Conservation (phyloP, 2,797 vertebrate genomes). For the Austrolebias charrua region DNA sequence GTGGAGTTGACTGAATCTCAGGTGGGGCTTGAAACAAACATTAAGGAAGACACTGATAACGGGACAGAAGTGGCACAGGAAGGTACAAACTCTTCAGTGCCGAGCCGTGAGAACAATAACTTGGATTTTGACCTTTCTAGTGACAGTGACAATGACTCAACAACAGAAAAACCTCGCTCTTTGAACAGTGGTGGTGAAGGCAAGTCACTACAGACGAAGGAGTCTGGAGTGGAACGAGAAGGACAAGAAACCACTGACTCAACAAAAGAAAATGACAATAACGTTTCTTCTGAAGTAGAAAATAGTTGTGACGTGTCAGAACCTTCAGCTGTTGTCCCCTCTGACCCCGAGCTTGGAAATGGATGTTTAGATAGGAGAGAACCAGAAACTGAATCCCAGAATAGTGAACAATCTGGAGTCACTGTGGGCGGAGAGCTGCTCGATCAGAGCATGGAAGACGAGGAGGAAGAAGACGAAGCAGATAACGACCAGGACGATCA, state of each 20-base stretch:
- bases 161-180: conserved; percentile 68
- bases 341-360: conserved; percentile 85
- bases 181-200: conserved; percentile 56
- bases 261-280: conserved; percentile 40
- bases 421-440: conserved; percentile 93
- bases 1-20: conserved; percentile 25
- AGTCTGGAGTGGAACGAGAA: conserved; percentile 32
- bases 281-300: conserved; percentile 61
- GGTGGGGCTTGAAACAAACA: conserved; percentile 41
- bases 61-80: conserved; percentile 53
- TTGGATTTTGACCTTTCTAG: conserved; percentile 93
- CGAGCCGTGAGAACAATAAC: conserved; percentile 70
- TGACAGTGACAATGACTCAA: conserved; percentile 87
- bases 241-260: conserved; percentile 28
- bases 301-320: conserved; percentile 52
- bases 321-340: conserved; percentile 71
- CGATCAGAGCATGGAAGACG: conserved; percentile 94
- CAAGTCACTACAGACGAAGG: conserved; percentile 27
- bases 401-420: conserved; percentile 93
- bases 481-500: conserved; percentile 91
- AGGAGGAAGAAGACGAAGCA: conserved; percentile 81
- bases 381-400: conserved; percentile 94
- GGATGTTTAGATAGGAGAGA: conserved; percentile 88
- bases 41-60: conserved; percentile 62
- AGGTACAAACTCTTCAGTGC: conserved; percentile 43